Evolutionary conservation across 2,113 vertebrate genomes (phyloP), one percentile per base, ranked within the genome.

Genomic region (Leptobrachium leishanense): DNA sequence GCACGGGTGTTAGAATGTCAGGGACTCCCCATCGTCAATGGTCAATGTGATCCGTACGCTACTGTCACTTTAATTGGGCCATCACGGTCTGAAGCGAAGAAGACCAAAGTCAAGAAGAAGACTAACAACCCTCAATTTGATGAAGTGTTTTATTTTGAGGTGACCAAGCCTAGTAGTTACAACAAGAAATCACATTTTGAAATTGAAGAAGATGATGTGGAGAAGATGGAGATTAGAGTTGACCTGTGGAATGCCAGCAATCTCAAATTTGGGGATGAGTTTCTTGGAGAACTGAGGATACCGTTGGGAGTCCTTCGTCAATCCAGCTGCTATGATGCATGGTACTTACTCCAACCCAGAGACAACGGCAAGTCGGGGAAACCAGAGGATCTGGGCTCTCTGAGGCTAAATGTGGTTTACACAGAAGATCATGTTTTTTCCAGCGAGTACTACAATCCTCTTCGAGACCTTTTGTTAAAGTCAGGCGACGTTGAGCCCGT

Each of bases 101-200:
- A 99, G 91, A 99, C 97, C 5, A 99, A 98, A 86, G 96, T 97
- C 83, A 98, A 96, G 82, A 95, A 95, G 90, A 98, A 97, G 94
- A 99, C 94, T 74, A 98, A 97, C 93, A 99, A 99, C 81, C 98
- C 98, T 42, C 97, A 99, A 86, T 99, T 97, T 83, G 97, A 99
- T 1, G 98, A 99, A 87, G 92, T 96, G 87, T 99, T 99, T 90
- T 99, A 96, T 87, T 99, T 99, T 84, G 97, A 99, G 97, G 98
- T 92, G 81, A 98, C 95, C 63, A 94, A 95, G 82, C 97, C 96
- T 3, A 92, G 95, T 74, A 98, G 95, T 89, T 97, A 96, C 91
- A 98, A 93, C 84, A 97, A 94, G 82, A 95, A 96, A 11, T 94
- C 91, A 10, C 96, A 99, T 82, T 99, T 99, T 82, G 97, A 99